These are phyloP conservation scores for Lasius fuliginosus DNA, from an alignment of 2,888 invertebrate genomes.

Conservation along the genomic window DNA sequence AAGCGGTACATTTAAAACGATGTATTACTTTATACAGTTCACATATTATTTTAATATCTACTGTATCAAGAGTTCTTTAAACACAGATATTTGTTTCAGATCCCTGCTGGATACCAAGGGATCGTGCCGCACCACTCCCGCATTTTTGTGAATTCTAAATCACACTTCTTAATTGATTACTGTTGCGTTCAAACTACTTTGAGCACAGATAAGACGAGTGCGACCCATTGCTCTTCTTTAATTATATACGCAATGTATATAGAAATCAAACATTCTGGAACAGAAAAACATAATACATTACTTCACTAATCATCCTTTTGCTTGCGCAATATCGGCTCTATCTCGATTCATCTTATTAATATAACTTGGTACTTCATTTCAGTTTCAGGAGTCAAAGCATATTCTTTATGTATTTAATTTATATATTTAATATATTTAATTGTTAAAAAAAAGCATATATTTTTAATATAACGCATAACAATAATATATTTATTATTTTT, in stretches of 20 bases:
- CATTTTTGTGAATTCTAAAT: slow-evolving; percentile 79
- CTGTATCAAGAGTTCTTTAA: slow-evolving; percentile 46
- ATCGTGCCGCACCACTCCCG: slow-evolving; percentile 82
- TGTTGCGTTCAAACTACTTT: slow-evolving; percentile 18
- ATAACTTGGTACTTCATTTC: not conserved
- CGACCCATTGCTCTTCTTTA: slow-evolving; percentile 65
- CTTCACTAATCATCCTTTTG: not conserved
- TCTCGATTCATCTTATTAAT: not conserved
- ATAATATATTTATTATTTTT: slow-evolving; percentile 39
- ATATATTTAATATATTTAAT: not conserved
- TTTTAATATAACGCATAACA: slow-evolving; percentile 32
- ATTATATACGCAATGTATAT: slow-evolving; percentile 3
- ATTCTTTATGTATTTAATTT: not conserved
- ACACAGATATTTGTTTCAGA: slow-evolving; percentile 71
- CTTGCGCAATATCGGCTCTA: not conserved
- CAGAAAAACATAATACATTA: slow-evolving; percentile 31
- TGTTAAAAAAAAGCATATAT: not conserved
- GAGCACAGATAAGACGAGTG: slow-evolving; percentile 16
- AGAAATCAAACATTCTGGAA: slow-evolving; percentile 58
- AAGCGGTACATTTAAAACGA: slow-evolving; percentile 40
- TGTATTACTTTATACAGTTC: slow-evolving; percentile 43
- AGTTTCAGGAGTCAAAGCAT: not conserved
- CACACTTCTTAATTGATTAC: slow-evolving; percentile 55
- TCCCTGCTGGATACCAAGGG: slow-evolving; percentile 81
- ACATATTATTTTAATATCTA: slow-evolving; percentile 58